Evolutionary conservation across 2,888 invertebrate genomes (phyloP).

Genomic region (Thereva unica): DNA sequence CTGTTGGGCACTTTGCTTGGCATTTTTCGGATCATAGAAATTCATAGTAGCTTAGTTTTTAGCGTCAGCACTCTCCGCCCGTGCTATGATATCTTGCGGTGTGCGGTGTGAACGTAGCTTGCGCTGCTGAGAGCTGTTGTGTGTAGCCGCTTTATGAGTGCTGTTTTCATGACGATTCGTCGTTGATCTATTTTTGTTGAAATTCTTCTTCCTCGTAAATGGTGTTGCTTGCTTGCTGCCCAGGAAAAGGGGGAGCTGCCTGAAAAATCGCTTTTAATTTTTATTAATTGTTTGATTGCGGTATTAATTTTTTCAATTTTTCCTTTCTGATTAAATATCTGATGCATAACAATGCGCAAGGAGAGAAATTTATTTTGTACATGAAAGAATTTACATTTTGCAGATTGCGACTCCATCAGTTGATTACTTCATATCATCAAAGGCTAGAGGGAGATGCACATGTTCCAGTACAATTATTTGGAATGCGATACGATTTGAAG

Average conservation of each 20-base stretch:
- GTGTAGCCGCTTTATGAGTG: constrained; percentile 24
- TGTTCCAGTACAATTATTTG: too few species aligned
- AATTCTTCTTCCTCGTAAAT: neutral
- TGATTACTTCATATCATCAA: too few species aligned
- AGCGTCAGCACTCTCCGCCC: neutral
- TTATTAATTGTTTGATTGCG: constrained; percentile 24
- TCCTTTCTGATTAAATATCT: too few species aligned
- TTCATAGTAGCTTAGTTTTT: constrained; percentile 18
- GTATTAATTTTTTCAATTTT: too few species aligned
- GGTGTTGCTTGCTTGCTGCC: neutral
- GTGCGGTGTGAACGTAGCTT: neutral
- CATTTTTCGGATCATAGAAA: constrained; percentile 34
- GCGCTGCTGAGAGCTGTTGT: constrained; percentile 11
- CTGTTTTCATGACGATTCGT: constrained; percentile 24
- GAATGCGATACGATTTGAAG: neutral
- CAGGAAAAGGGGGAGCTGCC: neutral
- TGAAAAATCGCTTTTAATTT: constrained; percentile 27
- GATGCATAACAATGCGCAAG: too few species aligned
- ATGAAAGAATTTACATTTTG: too few species aligned
- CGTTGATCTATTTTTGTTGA: constrained; percentile 29
- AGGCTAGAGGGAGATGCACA: too few species aligned
- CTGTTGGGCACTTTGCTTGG: constrained; percentile 8
- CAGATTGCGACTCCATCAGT: too few species aligned
- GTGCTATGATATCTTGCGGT: neutral
- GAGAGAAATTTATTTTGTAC: too few species aligned